phyloP scores from a whole-genome alignment of 2,797 vertebrate genomes.

The Artibeus jamaicensis region DNA sequence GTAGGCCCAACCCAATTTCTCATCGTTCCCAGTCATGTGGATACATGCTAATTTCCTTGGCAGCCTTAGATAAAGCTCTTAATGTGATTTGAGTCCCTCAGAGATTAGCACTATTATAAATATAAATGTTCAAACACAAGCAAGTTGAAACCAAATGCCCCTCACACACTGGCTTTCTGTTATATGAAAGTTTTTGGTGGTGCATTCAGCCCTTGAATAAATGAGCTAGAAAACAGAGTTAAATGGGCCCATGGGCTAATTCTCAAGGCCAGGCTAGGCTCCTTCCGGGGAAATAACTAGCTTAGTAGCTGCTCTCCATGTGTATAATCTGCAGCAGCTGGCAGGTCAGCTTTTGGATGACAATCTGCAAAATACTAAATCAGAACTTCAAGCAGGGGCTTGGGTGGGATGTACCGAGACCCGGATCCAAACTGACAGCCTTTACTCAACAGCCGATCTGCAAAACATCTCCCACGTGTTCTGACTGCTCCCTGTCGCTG shows the following conservation, averaged over 20 bases:
- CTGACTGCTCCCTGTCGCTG: background rate
- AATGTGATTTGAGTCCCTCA: conserved; percentile 70
- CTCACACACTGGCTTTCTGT: conserved; percentile 57
- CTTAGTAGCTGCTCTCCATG: background rate
- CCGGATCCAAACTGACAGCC: background rate
- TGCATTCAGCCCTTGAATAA: background rate
- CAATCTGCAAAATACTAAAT: background rate
- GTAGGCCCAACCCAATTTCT: conserved; percentile 50
- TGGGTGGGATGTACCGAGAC: background rate
- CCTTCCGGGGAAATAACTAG: background rate
- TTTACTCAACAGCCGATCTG: background rate
- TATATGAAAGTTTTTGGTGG: background rate
- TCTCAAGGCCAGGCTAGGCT: background rate
- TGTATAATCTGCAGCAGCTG: background rate
- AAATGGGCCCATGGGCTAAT: background rate
- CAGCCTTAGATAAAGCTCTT: conserved; percentile 65
- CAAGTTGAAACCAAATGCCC: conserved; percentile 66
- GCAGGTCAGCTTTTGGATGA: background rate
- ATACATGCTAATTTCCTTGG: conserved; percentile 71
- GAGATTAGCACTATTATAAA: conserved; percentile 73
- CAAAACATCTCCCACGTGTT: background rate
- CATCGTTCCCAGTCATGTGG: conserved; percentile 52
- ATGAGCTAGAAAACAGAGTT: background rate
- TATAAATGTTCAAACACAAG: conserved; percentile 71
- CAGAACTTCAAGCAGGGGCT: background rate